Conservation (phyloP, 2,113 vertebrate species). For the Pygoscelis adeliae region DNA sequence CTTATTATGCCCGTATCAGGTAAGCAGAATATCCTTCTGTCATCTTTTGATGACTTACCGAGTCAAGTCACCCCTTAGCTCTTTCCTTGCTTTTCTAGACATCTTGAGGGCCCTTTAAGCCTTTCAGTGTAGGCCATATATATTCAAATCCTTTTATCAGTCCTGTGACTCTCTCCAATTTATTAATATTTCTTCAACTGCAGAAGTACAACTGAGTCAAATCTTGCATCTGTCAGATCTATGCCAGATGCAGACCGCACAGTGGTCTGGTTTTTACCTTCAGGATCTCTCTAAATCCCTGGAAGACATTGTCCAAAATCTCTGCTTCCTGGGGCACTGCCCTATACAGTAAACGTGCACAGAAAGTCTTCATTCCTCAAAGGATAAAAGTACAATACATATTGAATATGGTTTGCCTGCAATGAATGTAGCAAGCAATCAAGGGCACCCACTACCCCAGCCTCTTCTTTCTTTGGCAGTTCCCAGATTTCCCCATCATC, state of each 20-base stretch:
- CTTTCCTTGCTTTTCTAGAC: neutral
- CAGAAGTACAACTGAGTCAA: neutral
- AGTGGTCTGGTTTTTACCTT: neutral
- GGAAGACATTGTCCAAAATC: neutral
- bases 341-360: neutral
- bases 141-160: neutral
- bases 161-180: neutral
- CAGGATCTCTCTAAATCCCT: neutral
- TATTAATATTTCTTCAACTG: neutral
- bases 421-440: neutral
- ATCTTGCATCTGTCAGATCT: neutral
- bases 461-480: neutral
- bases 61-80: neutral
- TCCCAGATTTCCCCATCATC: neutral
- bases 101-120: neutral
- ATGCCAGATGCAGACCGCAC: neutral
- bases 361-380: neutral
- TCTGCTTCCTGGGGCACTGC: neutral
- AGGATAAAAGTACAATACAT: neutral
- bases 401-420: neutral
- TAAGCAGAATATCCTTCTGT: neutral
- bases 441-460: no score
- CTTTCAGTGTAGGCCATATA: neutral
- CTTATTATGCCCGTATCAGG: neutral
- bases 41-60: neutral